Base-by-base conservation (phyloP, 2,888 invertebrate species). In the Amphipyra berbera region DNA sequence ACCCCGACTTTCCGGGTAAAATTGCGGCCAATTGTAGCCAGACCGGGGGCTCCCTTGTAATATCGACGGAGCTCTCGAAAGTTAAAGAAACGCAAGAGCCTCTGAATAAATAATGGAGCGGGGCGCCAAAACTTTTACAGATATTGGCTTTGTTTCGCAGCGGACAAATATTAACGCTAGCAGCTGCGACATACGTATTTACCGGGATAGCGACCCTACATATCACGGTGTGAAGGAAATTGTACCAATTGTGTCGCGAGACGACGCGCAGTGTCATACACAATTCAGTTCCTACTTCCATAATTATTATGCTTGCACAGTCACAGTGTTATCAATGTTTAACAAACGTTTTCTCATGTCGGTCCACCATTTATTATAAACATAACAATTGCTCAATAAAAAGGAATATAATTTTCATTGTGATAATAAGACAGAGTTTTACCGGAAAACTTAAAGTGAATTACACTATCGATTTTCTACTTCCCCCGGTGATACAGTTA, bases 51-150 rank as follows among this genome's bases (percentile, higher is more conserved):
- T 76, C 75, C 68, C 71, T 82, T 81, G 79, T 85, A 85, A 88
- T 84, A 88, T 85, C 81, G 74, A 76, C 62, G 65, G 72, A 79
- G 76, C 73, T 77, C 84, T 84, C 75, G 66, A 76, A 82, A 87
- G 82, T 88, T 86, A 80, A 88, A 89, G 87, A 85, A 89, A 89
- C 84, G 82, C 84, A 84, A 82, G 85, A 84, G 85, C 77, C 83
- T 85, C 84, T 90, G 90, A 92, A 92, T 92, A 90, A 91, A 89
- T 90, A 90, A 91, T 89, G 87, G 81, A 81, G 82, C 75, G 68
- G 73, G 76, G 79, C 75, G 81, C 78, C 84, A 75, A 86, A 91
- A 91, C 87, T 91, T 91, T 89, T 88, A 86, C 87, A 85, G 88
- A 90, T 92, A 92, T 92, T 91, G 89, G 88, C 84, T 86, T 88